phyloP scores from a whole-genome alignment of 1,140 invertebrate genomes.

The Orchesella cincta region DNA sequence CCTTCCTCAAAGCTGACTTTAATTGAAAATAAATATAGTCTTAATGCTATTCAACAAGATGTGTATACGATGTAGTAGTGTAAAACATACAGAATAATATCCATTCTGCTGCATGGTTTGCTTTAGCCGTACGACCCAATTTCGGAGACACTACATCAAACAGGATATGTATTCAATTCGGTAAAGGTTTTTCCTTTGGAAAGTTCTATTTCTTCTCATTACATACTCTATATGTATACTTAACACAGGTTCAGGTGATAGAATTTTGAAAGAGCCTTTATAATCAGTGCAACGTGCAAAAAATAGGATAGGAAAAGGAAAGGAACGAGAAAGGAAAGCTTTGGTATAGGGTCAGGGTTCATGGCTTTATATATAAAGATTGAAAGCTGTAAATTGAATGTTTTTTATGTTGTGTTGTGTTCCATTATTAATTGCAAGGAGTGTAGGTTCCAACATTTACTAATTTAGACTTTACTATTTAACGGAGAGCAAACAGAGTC shows the following conservation, averaged over 20 bases:
- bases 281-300: no score
- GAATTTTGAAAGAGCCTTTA: not conserved
- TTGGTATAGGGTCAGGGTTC: no score
- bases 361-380: no score
- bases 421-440: not conserved
- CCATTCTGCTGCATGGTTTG: not conserved
- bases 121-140: not conserved
- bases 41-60: not conserved
- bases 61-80: not conserved
- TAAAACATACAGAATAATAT: not conserved
- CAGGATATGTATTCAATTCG: not conserved
- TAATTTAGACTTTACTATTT: not conserved
- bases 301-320: no score
- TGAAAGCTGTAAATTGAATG: not conserved
- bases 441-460: not conserved
- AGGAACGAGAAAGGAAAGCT: no score
- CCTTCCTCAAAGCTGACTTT: not conserved
- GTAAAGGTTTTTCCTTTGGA: not conserved
- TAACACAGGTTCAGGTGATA: not conserved
- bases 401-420: not conserved
- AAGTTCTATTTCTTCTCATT: not conserved
- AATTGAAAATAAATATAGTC: not conserved
- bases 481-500: not conserved
- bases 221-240: not conserved
- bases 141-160: not conserved